Base-by-base conservation (phyloP, 2,888 invertebrate genomes). In the Eupeodes latifasciatus region DNA sequence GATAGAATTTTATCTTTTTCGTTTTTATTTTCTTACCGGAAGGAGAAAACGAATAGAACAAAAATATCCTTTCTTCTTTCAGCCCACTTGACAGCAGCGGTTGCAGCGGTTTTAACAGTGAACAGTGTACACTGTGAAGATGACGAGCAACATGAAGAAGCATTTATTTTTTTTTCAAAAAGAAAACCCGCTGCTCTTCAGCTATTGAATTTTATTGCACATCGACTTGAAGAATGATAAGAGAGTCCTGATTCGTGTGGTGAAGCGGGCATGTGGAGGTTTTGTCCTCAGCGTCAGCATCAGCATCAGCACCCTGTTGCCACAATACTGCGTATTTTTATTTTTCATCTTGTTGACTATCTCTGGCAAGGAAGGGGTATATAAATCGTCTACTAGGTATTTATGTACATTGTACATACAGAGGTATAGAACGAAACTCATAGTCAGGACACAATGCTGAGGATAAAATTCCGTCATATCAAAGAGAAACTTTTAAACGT, bases 401-500 rank as follows among this genome's bases (percentile, higher is more conserved):
- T 40, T 40, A 40, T 40, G 40, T 40, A 9, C 9, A 9, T 40
- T 40, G 40, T 40, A 9, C 9, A 9, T 40, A 27, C 27, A 27
- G 27, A 27, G 27, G 40, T 40, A 74, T 75, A 77, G 34, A 64
- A 47, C 27, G 51, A 59, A 81, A 75, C 72, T 83, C 47, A 34
- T 10, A 40, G 12, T 14, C 64, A 75, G 85, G 78, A 81, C 71
- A 88, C 85, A 85, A 88, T 88, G 75, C 81, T 85, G 74, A 62
- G 85, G 75, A 82, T 89, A 79, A 81, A 89, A 82, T 85, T 62
- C 85, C 84, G 85, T 85, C 81, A 89, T 89, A 85, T 85, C 88
- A 85, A 85, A 89, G 89, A 72, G 89, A 89, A 89, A 89, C 89
- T 89, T 89, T 89, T 89, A 85, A 89, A 89, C 89, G 89, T 89